Evolutionary conservation across 2,888 invertebrate species (phyloP).

Genomic region (Ennomos fuscantarius): DNA sequence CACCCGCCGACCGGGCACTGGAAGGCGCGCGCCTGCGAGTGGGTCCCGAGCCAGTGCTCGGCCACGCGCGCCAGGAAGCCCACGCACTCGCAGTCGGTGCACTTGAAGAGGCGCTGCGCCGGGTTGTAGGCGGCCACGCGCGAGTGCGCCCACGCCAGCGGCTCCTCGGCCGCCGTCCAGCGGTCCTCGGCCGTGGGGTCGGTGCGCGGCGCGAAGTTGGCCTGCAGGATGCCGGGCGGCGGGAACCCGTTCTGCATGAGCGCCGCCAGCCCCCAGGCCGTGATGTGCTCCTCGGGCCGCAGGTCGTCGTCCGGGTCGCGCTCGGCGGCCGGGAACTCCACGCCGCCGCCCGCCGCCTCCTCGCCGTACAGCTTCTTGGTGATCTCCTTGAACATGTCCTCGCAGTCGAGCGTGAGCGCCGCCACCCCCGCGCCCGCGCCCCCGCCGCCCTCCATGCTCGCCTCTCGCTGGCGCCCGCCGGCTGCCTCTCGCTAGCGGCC

Average conservation of each 20-base stretch:
- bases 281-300: conserved; percentile 90
- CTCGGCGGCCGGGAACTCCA: conserved; percentile 77
- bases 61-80: conserved; percentile 90
- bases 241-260: conserved; percentile 91
- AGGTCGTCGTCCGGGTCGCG: conserved; percentile 83
- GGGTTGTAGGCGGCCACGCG: conserved; percentile 93
- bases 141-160: conserved; percentile 90
- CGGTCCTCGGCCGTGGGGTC: conserved; percentile 81
- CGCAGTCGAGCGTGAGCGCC: conserved; percentile 88
- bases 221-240: conserved; percentile 86
- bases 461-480: conserved; percentile 7
- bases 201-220: conserved; percentile 83
- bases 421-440: conserved; percentile 69
- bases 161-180: conserved; percentile 90
- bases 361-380: conserved; percentile 96
- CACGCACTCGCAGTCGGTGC: conserved; percentile 91
- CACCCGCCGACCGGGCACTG: conserved; percentile 88
- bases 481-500: conserved; percentile 1
- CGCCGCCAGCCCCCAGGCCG: conserved; percentile 90
- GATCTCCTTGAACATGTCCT: conserved; percentile 96
- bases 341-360: conserved; percentile 82
- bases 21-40: conserved; percentile 87
- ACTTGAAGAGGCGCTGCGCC: conserved; percentile 90
- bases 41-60: conserved; percentile 91
- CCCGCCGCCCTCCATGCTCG: conserved; percentile 82